Percentiles rank a stretch among this genome's conserved stretches.
phyloP scores from a whole-genome alignment of 2,113 vertebrate species.

The Erythrolamprus reginae region DNA sequence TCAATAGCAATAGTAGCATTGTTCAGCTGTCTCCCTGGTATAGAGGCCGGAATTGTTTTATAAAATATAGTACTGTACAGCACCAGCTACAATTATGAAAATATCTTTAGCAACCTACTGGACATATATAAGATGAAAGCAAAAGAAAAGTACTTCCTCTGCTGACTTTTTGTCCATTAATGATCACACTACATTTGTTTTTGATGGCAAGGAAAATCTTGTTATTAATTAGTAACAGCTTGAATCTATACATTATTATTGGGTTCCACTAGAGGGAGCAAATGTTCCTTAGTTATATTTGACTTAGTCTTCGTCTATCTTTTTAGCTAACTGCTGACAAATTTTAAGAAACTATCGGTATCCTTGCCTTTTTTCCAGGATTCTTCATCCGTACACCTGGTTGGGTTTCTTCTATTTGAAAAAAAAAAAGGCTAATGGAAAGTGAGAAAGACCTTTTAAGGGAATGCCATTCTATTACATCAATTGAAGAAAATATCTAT shows the following conservation, averaged over 20 bases:
- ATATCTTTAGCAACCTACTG: background rate
- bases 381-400: background rate
- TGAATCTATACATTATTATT: background rate
- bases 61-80: background rate
- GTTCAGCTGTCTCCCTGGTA: background rate
- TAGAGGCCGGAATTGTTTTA: background rate
- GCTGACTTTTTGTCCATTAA: background rate
- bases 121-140: background rate
- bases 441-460: background rate
- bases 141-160: background rate
- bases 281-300: background rate
- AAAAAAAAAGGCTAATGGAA: background rate
- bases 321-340: background rate
- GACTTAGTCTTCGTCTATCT: background rate
- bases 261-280: background rate
- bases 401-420: background rate
- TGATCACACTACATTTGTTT: background rate
- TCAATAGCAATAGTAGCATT: background rate
- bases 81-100: background rate
- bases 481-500: background rate
- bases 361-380: background rate
- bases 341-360: background rate
- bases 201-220: background rate
- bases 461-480: background rate
- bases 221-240: background rate